Evolutionary conservation across 2,797 vertebrate species (phyloP).

Genomic region (Malacoraja senta): DNA sequence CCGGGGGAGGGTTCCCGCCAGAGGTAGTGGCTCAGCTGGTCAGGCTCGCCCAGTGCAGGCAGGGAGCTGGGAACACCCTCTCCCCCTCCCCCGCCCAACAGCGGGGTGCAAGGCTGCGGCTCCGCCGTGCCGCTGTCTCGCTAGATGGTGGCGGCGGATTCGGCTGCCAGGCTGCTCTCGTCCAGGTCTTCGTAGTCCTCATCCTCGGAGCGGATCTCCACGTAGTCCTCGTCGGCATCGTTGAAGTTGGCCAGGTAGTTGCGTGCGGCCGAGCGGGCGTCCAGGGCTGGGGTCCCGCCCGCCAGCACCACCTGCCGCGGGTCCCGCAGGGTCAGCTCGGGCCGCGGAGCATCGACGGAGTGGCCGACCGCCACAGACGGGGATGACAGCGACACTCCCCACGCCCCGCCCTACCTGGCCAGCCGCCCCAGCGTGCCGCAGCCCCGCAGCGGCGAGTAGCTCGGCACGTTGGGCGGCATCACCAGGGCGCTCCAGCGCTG

Average conservation of each 20-base stretch:
- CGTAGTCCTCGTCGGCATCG: slow-evolving; percentile 84
- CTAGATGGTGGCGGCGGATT: not conserved
- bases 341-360: slow-evolving; percentile 58
- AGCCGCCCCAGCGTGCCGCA: slow-evolving; percentile 79
- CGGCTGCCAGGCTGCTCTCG: not conserved
- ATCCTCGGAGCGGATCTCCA: slow-evolving; percentile 93
- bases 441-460: slow-evolving; percentile 59
- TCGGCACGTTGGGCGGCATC: slow-evolving; percentile 68
- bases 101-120: slow-evolving; percentile 55
- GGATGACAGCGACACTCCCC: slow-evolving; percentile 65
- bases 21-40: slow-evolving; percentile 79
- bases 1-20: slow-evolving; percentile 78
- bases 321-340: slow-evolving; percentile 82
- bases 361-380: slow-evolving; percentile 60
- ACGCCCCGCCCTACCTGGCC: slow-evolving; percentile 57
- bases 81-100: slow-evolving; percentile 42
- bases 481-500: slow-evolving; percentile 76
- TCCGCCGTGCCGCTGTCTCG: no score
- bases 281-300: slow-evolving; percentile 67
- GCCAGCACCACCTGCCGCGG: slow-evolving; percentile 83
- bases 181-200: slow-evolving; percentile 59
- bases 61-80: slow-evolving; percentile 49
- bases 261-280: slow-evolving; percentile 74
- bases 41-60: slow-evolving; percentile 58
- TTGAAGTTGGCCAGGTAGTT: slow-evolving; percentile 95